Percentiles rank a stretch among this genome's conserved stretches.
Conservation (phyloP, 2,888 invertebrate genomes). For the Nephrotoma flavescens region DNA sequence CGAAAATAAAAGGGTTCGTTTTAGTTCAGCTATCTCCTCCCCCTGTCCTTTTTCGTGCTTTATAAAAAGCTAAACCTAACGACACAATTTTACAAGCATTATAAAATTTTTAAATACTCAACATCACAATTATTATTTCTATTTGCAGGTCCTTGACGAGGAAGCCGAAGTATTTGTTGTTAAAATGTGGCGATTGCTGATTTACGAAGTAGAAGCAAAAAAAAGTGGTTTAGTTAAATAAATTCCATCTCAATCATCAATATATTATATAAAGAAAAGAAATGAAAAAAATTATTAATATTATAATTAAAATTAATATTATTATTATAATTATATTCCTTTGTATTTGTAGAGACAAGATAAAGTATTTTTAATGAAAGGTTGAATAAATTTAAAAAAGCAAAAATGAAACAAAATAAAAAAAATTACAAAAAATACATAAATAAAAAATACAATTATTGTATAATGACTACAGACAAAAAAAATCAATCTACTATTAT, state of each 20-base stretch:
- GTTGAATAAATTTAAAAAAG: not conserved
- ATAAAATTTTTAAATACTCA: too few species aligned
- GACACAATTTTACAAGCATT: too few species aligned
- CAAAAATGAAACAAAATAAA: not conserved
- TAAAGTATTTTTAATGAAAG: not conserved
- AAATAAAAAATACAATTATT: not conserved
- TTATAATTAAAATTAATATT: not conserved
- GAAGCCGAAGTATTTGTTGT: slow-evolving; percentile 99
- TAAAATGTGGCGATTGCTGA: slow-evolving; percentile 99
- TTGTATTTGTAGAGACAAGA: not conserved
- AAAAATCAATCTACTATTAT: not conserved
- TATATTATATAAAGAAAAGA: not conserved
- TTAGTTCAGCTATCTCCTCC: too few species aligned
- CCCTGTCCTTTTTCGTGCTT: too few species aligned
- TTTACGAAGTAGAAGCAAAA: slow-evolving; percentile 99
- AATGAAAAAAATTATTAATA: not conserved
- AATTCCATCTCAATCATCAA: slow-evolving; percentile 13
- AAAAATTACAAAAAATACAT: not conserved
- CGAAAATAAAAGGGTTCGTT: too few species aligned
- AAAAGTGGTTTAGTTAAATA: slow-evolving; percentile 78
- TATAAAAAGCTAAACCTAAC: too few species aligned
- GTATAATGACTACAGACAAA: not conserved
- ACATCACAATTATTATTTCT: slow-evolving; percentile 2
- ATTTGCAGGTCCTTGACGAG: slow-evolving; percentile 85
- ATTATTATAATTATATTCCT: not conserved